Evolutionary conservation across 2,888 invertebrate genomes (phyloP), one percentile per base, ranked within the genome.

Genomic region (Pollenia angustigena): DNA sequence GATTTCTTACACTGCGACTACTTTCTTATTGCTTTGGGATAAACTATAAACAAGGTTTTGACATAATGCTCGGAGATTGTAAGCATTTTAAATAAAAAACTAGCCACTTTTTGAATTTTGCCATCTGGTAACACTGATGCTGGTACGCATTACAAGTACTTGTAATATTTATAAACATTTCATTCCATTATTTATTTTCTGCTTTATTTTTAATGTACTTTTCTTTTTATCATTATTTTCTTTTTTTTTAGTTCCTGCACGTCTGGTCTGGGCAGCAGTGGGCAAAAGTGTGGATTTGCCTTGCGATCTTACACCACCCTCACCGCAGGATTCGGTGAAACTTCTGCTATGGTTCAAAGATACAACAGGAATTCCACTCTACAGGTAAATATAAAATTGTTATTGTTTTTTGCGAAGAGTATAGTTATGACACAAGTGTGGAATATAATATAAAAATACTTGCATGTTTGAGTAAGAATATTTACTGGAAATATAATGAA

Each of bases 311-410:
- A 95, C 95, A 72, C 95, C 96, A 48, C 95, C 97, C 0, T 94
- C 95, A 40, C 95, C 95, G 0, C 94, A 95, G 72, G 96, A 97
- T 89, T 94, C 94, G 79, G 96, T 97, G 64, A 97, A 96, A 90
- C 96, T 98, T 95, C 95, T 97, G 90, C 95, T 98, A 86, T 98
- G 98, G 98, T 98, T 97, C 95, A 97, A 97, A 93, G 97, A 97
- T 91, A 95, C 95, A 69, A 95, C 95, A 72, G 96, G 97, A 84
- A 97, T 97, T 94, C 97, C 98, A 12, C 95, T 98, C 81, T 98
- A 97, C 94, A 97, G 97, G 97, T 97, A 93, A 94, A 94, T 93
- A 48, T 42, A 44, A 40, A 8, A 60, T 54, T 11, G 56, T 14
- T 71, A 64, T 40, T n/a, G 7, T 32, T 79, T 8, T 44, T 14